phyloP scores from a whole-genome alignment of 2,113 vertebrate genomes.

The Pholis gunnellus region DNA sequence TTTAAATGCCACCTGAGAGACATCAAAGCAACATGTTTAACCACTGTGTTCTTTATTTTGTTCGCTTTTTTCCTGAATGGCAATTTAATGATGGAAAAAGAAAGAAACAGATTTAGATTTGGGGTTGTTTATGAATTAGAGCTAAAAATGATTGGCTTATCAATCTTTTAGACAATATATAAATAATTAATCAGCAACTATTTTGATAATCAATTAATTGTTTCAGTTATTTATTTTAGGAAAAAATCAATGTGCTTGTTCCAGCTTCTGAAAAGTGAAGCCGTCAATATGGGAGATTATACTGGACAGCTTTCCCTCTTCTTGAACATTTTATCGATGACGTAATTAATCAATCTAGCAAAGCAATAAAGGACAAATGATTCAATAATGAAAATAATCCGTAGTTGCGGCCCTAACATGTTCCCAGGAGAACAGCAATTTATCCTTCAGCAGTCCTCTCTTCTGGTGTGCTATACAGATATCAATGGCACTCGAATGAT shows the following conservation, averaged over 20 bases:
- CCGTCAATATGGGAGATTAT: background rate
- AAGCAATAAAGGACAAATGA: background rate
- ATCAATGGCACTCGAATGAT: background rate
- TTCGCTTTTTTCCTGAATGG: conserved; percentile 8
- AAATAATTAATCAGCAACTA: background rate
- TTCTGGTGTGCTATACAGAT: background rate
- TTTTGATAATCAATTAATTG: background rate
- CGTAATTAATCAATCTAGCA: background rate
- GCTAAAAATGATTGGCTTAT: background rate
- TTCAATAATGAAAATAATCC: background rate
- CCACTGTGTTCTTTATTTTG: background rate
- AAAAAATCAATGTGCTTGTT: background rate
- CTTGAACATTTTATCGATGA: background rate
- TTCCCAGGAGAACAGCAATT: background rate
- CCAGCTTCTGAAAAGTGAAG: background rate
- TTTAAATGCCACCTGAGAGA: conserved; percentile 25
- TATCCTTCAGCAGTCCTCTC: background rate
- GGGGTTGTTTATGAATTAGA: background rate
- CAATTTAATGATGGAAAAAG: background rate
- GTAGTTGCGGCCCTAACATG: background rate
- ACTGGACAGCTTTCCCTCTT: background rate
- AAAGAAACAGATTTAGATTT: background rate
- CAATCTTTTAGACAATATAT: too few relatives aligned
- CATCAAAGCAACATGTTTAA: background rate
- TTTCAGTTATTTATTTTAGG: background rate